A percentile compares a stretch with the other conserved stretches of the same genome.
These are phyloP conservation scores for Cercopithecus mona DNA, from an alignment of 2,113 vertebrate genomes.

Conservation along the genomic window DNA sequence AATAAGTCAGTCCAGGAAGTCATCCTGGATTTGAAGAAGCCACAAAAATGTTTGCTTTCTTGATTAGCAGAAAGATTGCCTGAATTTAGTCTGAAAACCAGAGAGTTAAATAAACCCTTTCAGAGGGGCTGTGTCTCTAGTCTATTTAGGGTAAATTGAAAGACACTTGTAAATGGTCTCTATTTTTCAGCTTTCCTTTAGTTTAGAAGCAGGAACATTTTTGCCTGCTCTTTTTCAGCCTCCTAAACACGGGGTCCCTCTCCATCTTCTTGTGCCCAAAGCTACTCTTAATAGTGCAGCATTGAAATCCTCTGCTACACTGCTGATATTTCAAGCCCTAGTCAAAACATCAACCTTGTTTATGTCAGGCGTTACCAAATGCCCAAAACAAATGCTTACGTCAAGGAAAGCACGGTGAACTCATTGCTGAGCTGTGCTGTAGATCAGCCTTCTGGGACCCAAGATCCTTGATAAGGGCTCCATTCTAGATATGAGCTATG, in stretches of 20 bases:
- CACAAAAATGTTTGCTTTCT: conserved; percentile 64
- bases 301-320: not conserved
- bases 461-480: not conserved
- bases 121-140: conserved; percentile 63
- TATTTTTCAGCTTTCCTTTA: conserved; percentile 1
- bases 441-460: not conserved
- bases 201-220: not conserved
- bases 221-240: not conserved
- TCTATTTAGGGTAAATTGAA: conserved; percentile 72
- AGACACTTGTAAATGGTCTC: conserved; percentile 47
- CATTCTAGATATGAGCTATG: not conserved
- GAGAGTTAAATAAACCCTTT: conserved; percentile 56
- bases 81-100: conserved; percentile 57
- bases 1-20: not conserved
- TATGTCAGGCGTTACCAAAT: not conserved
- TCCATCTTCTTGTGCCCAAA: not conserved
- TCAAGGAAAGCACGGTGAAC: not conserved
- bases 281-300: not conserved
- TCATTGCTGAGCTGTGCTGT: not conserved
- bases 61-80: conserved; percentile 43
- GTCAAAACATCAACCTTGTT: conserved; percentile 49
- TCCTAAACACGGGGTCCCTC: not conserved
- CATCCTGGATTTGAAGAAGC: conserved; percentile 47
- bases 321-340: not conserved
- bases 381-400: not conserved